Percentiles rank a stretch among this genome's conserved stretches.
phyloP scores from a whole-genome alignment of 92 coral and sea anemone species.

The Palythoa caribaeorum region DNA sequence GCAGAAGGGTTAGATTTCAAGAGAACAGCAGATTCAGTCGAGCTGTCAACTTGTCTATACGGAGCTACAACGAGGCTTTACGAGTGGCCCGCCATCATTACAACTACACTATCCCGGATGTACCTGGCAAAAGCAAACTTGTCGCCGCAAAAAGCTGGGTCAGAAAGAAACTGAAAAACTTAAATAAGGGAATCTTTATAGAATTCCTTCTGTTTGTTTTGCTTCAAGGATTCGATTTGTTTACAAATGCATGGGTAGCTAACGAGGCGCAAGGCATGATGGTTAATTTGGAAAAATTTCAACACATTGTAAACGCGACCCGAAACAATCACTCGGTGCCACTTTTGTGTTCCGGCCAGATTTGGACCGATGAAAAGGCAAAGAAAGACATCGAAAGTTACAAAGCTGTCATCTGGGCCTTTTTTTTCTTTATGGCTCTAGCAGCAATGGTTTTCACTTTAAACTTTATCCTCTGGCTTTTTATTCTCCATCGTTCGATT shows the following conservation, averaged over 20 bases:
- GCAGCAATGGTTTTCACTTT: slow-evolving; percentile 75
- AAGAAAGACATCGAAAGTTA: slow-evolving; percentile 59
- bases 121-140: slow-evolving; percentile 21
- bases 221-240: slow-evolving; percentile 89
- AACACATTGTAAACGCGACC: slow-evolving; percentile 68
- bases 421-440: slow-evolving; percentile 78
- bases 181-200: slow-evolving; percentile 82
- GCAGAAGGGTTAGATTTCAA: slow-evolving; percentile 20
- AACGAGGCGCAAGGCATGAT: slow-evolving; percentile 69
- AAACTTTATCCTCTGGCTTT: slow-evolving; percentile 83
- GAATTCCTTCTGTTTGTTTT: slow-evolving; percentile 86
- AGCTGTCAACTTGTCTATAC: slow-evolving; percentile 37
- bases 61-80: slow-evolving; percentile 44
- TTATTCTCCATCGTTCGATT: slow-evolving; percentile 80
- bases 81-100: slow-evolving; percentile 33
- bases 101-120: slow-evolving; percentile 49
- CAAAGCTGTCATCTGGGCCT: slow-evolving; percentile 59
- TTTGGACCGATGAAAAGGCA: slow-evolving; percentile 78
- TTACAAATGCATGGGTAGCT: slow-evolving; percentile 84
- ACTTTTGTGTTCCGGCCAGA: slow-evolving; percentile 67
- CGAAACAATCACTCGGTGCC: slow-evolving; percentile 68
- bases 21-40: slow-evolving; percentile 11
- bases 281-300: slow-evolving; percentile 49
- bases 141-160: slow-evolving; percentile 9
- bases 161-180: slow-evolving; percentile 37